These are phyloP conservation scores for Manis crassicaudata DNA, from an alignment of 2,797 vertebrate species.

Conservation along the genomic window DNA sequence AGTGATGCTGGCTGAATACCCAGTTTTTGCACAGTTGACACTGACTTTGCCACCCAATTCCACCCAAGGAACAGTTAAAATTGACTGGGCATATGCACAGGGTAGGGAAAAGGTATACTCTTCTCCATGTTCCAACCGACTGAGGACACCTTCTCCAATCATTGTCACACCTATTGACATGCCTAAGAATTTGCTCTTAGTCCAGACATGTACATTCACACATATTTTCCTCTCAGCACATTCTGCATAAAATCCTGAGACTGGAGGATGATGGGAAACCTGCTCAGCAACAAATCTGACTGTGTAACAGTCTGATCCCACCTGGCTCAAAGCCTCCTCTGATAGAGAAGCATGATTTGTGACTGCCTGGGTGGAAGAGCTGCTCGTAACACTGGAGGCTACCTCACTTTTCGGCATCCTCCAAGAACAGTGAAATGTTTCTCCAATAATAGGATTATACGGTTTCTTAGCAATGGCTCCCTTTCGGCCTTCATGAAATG, in stretches of 20 bases:
- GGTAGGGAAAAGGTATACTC: conserved; percentile 98
- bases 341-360: conserved; percentile 72
- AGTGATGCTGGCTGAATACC: conserved; percentile 97
- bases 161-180: conserved; percentile 99
- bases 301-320: conserved; percentile 87
- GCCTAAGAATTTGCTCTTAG: conserved; percentile 99
- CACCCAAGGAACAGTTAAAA: conserved; percentile 99
- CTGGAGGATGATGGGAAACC: conserved; percentile 98
- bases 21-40: conserved; percentile 94
- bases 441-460: conserved; percentile 99
- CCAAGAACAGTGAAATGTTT: conserved; percentile 99
- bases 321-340: conserved; percentile 68
- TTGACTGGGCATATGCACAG: conserved; percentile 97
- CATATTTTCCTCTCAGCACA: conserved; percentile 96
- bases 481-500: conserved; percentile 98
- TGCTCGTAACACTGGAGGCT: conserved; percentile 49
- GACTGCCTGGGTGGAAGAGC: conserved; percentile 62
- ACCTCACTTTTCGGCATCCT: conserved; percentile 85
- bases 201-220: conserved; percentile 98
- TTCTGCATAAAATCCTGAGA: conserved; percentile 98
- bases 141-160: conserved; percentile 96
- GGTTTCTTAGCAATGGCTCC: conserved; percentile 99
- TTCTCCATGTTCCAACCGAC: conserved; percentile 95
- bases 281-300: conserved; percentile 98
- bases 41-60: conserved; percentile 98